Conservation (phyloP, 2,113 vertebrate species). For the Sphaerodactylus townsendi region DNA sequence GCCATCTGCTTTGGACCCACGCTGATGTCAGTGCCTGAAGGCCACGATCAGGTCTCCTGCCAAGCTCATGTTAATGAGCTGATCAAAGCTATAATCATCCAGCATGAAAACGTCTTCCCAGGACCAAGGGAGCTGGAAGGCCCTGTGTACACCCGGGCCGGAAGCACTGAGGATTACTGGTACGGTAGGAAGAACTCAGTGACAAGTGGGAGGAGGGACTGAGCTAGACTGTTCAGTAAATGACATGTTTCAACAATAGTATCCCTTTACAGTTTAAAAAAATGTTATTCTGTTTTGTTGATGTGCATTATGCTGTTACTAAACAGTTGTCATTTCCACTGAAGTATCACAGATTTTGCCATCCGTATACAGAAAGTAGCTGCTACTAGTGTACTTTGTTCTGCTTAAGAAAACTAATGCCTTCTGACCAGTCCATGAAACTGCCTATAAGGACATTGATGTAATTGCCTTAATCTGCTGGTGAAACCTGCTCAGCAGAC, state of each 20-base stretch:
- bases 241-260: fast-evolving
- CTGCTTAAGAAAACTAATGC: constrained; percentile 24
- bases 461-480: constrained; percentile 25
- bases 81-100: constrained; percentile 99
- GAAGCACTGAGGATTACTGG: constrained; percentile 91
- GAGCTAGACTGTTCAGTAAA: background rate
- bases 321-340: background rate
- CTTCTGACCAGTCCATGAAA: constrained; percentile 4
- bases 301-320: background rate
- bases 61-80: constrained; percentile 98
- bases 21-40: constrained; percentile 95
- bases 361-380: constrained; percentile 13
- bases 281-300: background rate
- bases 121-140: constrained; percentile 87
- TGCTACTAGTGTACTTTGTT: background rate
- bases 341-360: background rate
- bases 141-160: constrained; percentile 85
- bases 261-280: background rate
- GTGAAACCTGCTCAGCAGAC: background rate
- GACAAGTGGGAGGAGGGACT: background rate
- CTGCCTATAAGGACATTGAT: constrained; percentile 32
- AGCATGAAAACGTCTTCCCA: constrained; percentile 93
- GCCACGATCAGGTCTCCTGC: constrained; percentile 95
- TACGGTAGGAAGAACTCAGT: constrained; percentile 59
- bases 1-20: constrained; percentile 99